These are phyloP conservation scores for Cryptophagus acutangulus DNA, from an alignment of 2,888 invertebrate species.

Conservation along the genomic window DNA sequence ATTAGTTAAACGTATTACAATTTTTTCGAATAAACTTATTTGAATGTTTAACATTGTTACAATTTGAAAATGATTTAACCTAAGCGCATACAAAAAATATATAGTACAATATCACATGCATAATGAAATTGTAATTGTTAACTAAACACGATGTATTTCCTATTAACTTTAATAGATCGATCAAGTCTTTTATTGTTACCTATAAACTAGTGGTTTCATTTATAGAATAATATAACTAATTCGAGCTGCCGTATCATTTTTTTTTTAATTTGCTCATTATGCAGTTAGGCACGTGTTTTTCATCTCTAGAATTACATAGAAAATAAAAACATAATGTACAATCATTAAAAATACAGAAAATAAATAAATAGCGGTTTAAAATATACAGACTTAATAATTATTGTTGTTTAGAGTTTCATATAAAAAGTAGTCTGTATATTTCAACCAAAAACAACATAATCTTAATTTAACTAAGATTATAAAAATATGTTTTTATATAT, in stretches of 20 bases:
- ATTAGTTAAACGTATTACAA: constrained; percentile 19
- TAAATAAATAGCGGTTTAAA: constrained; percentile 15
- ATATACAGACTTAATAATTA: no score
- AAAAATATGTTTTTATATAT: constrained; percentile 31
- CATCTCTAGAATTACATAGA: constrained; percentile 21
- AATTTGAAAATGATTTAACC: constrained; percentile 6
- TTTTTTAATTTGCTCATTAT: constrained; percentile 6
- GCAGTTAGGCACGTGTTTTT: constrained; percentile 29
- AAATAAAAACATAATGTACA: constrained; percentile 13
- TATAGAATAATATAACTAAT: constrained; percentile 1
- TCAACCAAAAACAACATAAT: constrained; percentile 11
- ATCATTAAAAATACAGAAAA: constrained; percentile 15
- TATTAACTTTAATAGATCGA: constrained; percentile 2
- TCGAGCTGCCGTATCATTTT: constrained; percentile 23
- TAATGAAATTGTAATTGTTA: constrained; percentile 15
- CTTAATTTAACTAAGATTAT: constrained; percentile 34
- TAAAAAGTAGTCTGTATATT: constrained; percentile 14
- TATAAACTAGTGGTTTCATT: background rate
- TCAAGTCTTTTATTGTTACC: constrained; percentile 1
- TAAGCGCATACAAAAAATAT: constrained; percentile 13
- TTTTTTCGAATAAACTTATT: constrained; percentile 1
- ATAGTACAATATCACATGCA: constrained; percentile 22
- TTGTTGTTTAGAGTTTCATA: constrained; percentile 1
- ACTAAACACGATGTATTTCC: background rate
- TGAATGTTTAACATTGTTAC: background rate